Percentiles rank a stretch among this genome's conserved stretches.
Evolutionary conservation across 53 echinoderm and acorn worm species (phyloP).

Genomic region (Antedon mediterranea): DNA sequence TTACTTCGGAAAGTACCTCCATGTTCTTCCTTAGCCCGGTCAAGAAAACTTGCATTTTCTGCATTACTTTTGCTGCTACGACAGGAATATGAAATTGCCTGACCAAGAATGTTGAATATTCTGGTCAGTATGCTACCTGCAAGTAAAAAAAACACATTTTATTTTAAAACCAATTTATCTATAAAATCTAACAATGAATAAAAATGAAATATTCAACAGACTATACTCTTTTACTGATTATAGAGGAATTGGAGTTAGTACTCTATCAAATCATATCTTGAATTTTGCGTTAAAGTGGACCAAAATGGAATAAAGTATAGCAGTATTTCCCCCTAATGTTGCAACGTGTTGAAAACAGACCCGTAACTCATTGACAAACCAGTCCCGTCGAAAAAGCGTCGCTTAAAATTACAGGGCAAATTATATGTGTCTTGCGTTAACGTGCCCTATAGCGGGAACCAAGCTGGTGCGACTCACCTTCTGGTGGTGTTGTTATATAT

Average conservation of each 20-base stretch:
- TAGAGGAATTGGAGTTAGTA: too few relatives aligned
- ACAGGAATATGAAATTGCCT: slow-evolving; percentile 17
- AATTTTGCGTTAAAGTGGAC: not conserved
- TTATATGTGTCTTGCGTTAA: too few relatives aligned
- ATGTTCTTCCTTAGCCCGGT: slow-evolving; percentile 46
- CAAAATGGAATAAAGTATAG: not conserved
- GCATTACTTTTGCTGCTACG: slow-evolving; percentile 4
- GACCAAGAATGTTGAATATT: slow-evolving; percentile 43
- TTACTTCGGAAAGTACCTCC: slow-evolving; percentile 50
- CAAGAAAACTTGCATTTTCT: slow-evolving; percentile 42
- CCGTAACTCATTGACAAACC: too few relatives aligned
- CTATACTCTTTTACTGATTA: not conserved
- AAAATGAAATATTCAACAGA: too few relatives aligned
- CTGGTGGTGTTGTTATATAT: slow-evolving; percentile 55
- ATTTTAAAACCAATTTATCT: not conserved
- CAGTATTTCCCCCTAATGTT: too few relatives aligned
- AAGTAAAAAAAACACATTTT: not conserved
- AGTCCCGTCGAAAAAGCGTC: too few relatives aligned
- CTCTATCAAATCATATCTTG: too few relatives aligned
- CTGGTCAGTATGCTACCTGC: slow-evolving; percentile 69
- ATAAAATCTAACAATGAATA: too few relatives aligned
- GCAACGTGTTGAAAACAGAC: too few relatives aligned
- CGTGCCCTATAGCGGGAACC: not conserved
- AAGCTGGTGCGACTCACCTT: slow-evolving; percentile 44
- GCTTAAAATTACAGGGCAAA: too few relatives aligned